These are phyloP conservation scores for Turdus rufiventris DNA, from an alignment of 2,113 vertebrate species.

Conservation along the genomic window DNA sequence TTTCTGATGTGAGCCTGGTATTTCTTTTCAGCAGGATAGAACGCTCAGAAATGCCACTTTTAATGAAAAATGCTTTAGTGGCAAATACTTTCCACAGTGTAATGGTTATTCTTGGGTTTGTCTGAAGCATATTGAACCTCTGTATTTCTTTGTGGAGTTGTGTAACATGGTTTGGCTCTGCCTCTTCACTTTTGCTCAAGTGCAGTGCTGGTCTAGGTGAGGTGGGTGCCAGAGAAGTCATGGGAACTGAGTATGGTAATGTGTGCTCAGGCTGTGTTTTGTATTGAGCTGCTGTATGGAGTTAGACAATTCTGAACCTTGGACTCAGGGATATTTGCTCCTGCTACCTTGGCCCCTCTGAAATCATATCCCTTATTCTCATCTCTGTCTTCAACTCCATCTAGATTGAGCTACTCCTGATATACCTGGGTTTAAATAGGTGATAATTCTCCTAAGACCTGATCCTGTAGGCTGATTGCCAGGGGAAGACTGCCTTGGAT, in stretches of 20 bases:
- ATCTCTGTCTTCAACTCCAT: neutral
- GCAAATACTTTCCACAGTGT: conserved; percentile 46
- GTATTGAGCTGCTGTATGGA: neutral
- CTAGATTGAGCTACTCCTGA: neutral
- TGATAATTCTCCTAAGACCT: neutral
- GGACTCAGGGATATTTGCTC: neutral
- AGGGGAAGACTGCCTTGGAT: neutral
- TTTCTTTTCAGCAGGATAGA: conserved; percentile 42
- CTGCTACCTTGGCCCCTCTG: neutral
- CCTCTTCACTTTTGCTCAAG: neutral
- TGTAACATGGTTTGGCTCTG: conserved; percentile 34
- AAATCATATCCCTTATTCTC: neutral
- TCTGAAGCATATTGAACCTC: conserved; percentile 17
- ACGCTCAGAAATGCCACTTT: conserved; percentile 34
- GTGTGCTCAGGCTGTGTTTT: neutral
- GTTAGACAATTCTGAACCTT: neutral
- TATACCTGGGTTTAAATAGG: neutral
- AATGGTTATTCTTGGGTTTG: conserved; percentile 56
- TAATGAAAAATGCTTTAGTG: conserved; percentile 46
- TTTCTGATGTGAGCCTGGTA: conserved; percentile 27
- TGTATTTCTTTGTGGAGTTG: neutral
- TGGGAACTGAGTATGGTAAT: neutral
- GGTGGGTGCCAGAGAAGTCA: neutral
- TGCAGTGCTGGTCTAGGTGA: neutral
- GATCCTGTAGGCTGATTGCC: neutral